Conservation (phyloP, 2,888 invertebrate species). For the Vanessa cardui region DNA sequence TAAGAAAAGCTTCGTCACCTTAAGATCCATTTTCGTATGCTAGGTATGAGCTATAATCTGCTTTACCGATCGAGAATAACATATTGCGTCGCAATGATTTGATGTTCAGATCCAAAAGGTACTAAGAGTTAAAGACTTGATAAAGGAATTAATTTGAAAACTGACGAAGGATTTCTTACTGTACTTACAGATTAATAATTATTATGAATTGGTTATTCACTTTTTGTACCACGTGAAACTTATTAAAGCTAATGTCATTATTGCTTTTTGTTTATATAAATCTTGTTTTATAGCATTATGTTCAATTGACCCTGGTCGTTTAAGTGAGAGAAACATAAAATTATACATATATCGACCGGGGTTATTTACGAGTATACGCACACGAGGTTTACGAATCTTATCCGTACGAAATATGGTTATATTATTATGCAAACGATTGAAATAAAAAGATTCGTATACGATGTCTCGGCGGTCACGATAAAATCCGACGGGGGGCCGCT, state of each 20-base stretch:
- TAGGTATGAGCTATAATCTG: too few species aligned
- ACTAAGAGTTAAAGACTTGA: too few species aligned
- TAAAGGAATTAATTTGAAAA: too few species aligned
- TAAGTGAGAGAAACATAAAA: conserved; percentile 20
- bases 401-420: conserved; percentile 41
- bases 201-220: background rate
- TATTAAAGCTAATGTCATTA: background rate
- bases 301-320: conserved; percentile 25
- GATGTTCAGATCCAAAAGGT: too few species aligned
- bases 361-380: conserved; percentile 29
- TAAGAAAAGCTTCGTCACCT: too few species aligned
- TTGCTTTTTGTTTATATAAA: conserved; percentile 13
- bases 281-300: conserved; percentile 9
- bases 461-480: conserved; percentile 45
- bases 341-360: conserved; percentile 18
- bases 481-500: conserved; percentile 45
- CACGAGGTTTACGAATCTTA: conserved; percentile 23
- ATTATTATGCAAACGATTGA: conserved; percentile 45
- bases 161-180: too few species aligned
- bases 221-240: background rate
- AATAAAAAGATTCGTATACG: conserved; percentile 36
- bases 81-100: too few species aligned
- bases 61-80: too few species aligned
- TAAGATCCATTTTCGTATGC: too few species aligned
- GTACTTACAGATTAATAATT: too few species aligned